Base-by-base conservation (phyloP, 2,113 vertebrate genomes). In the Cinclus cinclus region DNA sequence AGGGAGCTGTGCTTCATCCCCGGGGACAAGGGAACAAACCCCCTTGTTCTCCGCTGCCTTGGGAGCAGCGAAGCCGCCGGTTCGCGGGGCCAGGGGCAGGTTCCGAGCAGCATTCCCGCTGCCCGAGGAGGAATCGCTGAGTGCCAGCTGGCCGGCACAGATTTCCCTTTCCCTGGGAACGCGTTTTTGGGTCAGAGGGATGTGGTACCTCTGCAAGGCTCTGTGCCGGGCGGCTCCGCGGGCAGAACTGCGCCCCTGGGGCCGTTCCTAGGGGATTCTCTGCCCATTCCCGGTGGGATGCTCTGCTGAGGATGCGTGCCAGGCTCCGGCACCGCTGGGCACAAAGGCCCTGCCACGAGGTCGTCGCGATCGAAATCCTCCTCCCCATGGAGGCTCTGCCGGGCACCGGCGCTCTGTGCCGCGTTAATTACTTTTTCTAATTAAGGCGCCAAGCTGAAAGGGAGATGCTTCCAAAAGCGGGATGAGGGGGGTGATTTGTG, bases 241-340 rank as follows among this genome's bases (percentile, higher is more conserved):
- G 85, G 60, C 82, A 35, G 39, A 15, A 64, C 46, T 2, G 46
- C 5, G 5, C 10, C 39, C 42, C 33, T 1, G 33, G 19, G 35
- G 42, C 50, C 30, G 15, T 49, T 74, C 49, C 69, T 49, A 7
- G 82, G 41, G 67, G 22, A 22, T 63, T 83, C 25, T 70, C 15
- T 1, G 71, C 7, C 62, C 13, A 0, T 62, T 68, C 39, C 70
- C 16, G 0, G 24, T 0, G 7, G 62, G 69, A 50, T 49, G 28
- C 63, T 47, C 14, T 1, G 6, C 42, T 13, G 8, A 6, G 73
- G 52, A 2, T 4, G 1, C 35, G 19, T 39, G 56, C 42, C 37
- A 6, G 9, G 55, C 77, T 21, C 22, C 24, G 21, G 80, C 80
- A 64, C 42, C 8, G 10, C 76, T 1, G 60, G 94, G 52, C 90